phyloP scores from a whole-genome alignment of 2,888 invertebrate genomes.

The Eristalinus aeneus region DNA sequence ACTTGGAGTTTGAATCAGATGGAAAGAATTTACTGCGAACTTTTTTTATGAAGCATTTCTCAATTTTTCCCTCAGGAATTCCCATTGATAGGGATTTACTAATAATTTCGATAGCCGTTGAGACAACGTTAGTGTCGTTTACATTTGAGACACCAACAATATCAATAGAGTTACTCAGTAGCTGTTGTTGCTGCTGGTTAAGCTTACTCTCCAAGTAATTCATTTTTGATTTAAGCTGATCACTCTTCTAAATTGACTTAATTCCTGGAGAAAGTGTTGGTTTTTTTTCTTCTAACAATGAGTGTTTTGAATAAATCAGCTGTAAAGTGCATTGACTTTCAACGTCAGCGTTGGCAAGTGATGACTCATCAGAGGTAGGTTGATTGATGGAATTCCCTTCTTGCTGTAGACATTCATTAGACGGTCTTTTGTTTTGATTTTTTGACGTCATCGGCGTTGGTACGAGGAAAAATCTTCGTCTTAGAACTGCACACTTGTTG shows the following conservation, averaged over 20 bases:
- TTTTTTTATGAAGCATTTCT: too few species aligned
- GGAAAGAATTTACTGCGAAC: background rate
- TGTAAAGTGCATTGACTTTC: conserved; percentile 4
- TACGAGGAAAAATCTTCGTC: too few species aligned
- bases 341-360: too few species aligned
- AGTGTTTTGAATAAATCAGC: too few species aligned
- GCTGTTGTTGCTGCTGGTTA: background rate
- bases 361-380: too few species aligned
- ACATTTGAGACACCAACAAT: background rate
- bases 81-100: background rate
- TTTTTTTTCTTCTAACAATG: background rate
- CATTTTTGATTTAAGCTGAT: too few species aligned
- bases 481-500: too few species aligned
- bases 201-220: background rate
- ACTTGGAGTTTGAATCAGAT: too few species aligned
- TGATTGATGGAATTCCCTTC: too few species aligned
- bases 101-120: background rate
- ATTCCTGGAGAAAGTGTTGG: background rate
- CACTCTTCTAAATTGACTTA: background rate
- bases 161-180: background rate
- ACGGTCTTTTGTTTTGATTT: too few species aligned
- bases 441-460: too few species aligned
- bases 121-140: background rate
- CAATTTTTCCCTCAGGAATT: background rate
- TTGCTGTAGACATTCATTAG: too few species aligned